A percentile compares a stretch with the other conserved stretches of the same genome.
phyloP scores from a whole-genome alignment of 37 sponge, comb jelly and placozoan species.

The Chondrilla cf. caribensis region DNA sequence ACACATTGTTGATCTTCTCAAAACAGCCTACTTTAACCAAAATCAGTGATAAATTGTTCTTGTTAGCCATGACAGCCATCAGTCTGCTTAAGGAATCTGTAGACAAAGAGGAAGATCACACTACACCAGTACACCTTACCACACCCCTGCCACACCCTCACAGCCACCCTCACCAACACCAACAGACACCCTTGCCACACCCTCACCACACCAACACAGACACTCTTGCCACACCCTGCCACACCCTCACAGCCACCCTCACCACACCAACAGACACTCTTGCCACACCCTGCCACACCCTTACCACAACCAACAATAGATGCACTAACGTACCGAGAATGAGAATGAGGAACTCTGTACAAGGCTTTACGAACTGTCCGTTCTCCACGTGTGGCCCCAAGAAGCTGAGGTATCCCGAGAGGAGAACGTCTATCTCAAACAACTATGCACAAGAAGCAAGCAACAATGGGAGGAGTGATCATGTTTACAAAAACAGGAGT shows the following conservation, averaged over 20 bases:
- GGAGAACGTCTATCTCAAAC: conserved; percentile 43
- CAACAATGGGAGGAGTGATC: not conserved
- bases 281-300: too few species aligned
- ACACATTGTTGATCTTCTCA: conserved; percentile 44
- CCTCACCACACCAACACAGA: too few species aligned
- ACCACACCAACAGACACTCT: too few species aligned
- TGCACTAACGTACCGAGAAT: not conserved
- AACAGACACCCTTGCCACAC: too few species aligned
- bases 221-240: too few species aligned
- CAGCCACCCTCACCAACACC: too few species aligned
- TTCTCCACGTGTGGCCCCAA: conserved; percentile 29
- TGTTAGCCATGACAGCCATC: not conserved
- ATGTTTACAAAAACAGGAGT: too few species aligned
- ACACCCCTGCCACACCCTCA: too few species aligned
- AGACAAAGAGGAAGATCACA: not conserved
- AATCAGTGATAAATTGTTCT: conserved; percentile 3
- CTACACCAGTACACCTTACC: too few species aligned
- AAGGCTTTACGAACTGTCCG: not conserved
- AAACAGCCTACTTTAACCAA: conserved; percentile 70
- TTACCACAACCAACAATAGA: too few species aligned
- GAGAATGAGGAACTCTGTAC: conserved; percentile 4
- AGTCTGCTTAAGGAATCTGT: not conserved
- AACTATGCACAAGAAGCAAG: not conserved
- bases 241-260: too few species aligned
- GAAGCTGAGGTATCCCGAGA: conserved; percentile 48